These are phyloP conservation scores for Melanotaenia trifasciata DNA, from an alignment of 2,797 vertebrate species.

Conservation along the genomic window DNA sequence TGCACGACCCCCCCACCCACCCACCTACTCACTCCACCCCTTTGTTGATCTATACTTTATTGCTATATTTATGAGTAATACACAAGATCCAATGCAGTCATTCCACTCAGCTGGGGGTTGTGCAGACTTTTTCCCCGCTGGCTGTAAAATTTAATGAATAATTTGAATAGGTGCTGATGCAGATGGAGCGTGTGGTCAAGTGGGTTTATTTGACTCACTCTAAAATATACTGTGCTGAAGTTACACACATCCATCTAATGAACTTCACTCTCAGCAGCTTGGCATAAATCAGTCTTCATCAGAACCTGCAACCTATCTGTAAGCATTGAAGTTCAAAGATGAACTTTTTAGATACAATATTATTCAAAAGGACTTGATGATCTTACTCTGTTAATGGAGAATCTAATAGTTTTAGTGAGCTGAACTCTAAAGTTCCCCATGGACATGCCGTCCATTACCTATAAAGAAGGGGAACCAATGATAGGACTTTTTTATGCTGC, in stretches of 20 bases:
- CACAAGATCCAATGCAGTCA: conserved; percentile 56
- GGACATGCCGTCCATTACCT: conserved; percentile 35
- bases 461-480: conserved; percentile 32
- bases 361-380: conserved; percentile 9
- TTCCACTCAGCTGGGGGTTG: conserved; percentile 65
- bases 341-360: conserved; percentile 34
- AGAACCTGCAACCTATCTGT: neutral
- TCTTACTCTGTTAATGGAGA: conserved; percentile 28
- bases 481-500: conserved; percentile 8
- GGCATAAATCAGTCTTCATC: neutral
- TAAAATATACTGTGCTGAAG: conserved; percentile 30
- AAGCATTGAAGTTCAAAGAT: conserved; percentile 25
- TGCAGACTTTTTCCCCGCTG: conserved; percentile 41
- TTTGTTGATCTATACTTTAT: conserved; percentile 75
- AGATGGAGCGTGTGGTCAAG: conserved; percentile 56
- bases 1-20: conserved; percentile 20
- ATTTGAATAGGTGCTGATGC: conserved; percentile 73
- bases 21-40: conserved; percentile 36
- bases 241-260: conserved; percentile 11
- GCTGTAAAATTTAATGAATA: conserved; percentile 70
- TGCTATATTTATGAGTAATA: conserved; percentile 76
- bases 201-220: conserved; percentile 49
- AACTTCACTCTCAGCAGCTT: neutral
- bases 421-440: conserved; percentile 3
- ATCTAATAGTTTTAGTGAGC: conserved; percentile 1